Percentiles rank a stretch among this genome's conserved stretches.
Evolutionary conservation across 35 echinoderm and acorn worm genomes (phyloP).

Genomic region (Holothuria glaberrima): DNA sequence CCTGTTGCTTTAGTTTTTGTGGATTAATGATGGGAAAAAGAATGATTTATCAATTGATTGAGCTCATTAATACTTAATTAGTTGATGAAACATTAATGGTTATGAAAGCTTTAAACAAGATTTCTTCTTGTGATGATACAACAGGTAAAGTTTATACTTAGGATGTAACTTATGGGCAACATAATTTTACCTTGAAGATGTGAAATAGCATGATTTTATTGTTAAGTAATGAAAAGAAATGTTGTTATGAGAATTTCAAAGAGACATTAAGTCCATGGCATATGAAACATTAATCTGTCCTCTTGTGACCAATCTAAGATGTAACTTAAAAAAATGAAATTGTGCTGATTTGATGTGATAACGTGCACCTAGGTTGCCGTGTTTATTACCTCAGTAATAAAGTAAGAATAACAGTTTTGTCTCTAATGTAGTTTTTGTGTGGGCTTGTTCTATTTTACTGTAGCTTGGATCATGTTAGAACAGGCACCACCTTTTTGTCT

Average conservation of each 20-base stretch:
- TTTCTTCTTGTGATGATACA: too few species aligned
- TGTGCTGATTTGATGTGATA: constrained; percentile 7
- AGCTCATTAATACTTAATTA: not conserved
- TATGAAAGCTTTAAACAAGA: too few species aligned
- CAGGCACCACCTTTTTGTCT: not conserved
- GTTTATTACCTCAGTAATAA: not conserved
- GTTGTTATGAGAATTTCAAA: not conserved
- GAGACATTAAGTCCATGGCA: too few species aligned
- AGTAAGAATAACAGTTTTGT: not conserved
- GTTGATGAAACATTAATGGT: not conserved
- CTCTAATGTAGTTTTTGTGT: not conserved
- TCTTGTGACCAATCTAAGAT: not conserved
- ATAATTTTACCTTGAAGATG: too few species aligned
- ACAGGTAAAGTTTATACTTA: too few species aligned
- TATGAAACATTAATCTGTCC: too few species aligned
- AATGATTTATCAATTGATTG: not conserved
- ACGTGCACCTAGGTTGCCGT: constrained; percentile 4
- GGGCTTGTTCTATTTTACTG: not conserved
- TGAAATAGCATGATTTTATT: too few species aligned
- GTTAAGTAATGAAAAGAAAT: not conserved
- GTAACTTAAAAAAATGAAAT: not conserved
- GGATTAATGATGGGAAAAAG: not conserved
- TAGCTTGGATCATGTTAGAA: not conserved
- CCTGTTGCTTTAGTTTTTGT: not conserved
- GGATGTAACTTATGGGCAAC: too few species aligned